Base-by-base conservation (phyloP, 2,888 invertebrate genomes). In the Mythimna vitellina region DNA sequence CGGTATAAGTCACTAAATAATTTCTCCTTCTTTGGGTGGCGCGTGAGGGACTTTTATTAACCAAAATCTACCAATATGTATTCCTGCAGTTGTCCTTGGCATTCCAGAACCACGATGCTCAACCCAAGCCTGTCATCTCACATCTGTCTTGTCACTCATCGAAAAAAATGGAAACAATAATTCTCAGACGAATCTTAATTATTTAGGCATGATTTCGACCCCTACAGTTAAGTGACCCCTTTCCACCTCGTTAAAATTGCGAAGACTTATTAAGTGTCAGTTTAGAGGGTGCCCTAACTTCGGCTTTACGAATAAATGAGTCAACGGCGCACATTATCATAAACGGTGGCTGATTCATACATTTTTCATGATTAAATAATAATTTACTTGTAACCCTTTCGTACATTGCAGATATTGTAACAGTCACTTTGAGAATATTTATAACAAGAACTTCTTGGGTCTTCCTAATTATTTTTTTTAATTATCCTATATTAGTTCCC, bases 181-280 rank as follows among this genome's bases (percentile, higher is more conserved):
- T 65, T 70, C 65, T 81, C 51, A n/a, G 12, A 56, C 54, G 53
- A 65, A 75, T 68, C 64, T 83, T 81, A 78, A 84, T 84, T 82
- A 82, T 86, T 83, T 79, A 76, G 71, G 77, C 71, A 86, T 84
- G 70, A 86, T 67, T 82, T 83, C 73, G 61, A 72, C 72, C 81
- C 83, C 65, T 49, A 25, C 75, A 74, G 78, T 77, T 69, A 79
- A 85, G 68, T 70, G 64, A 83, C 74, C 86, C 85, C 73, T 83
- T 73, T 68, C 51, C 70, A 63, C 74, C 84, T 85, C 82, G 82
- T 85, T 86, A 85, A 86, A 80, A 84, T 86, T 86, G 84, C 73
- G 82, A 85, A 84, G 86, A 84, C 84, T 84, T 84, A 86, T 84
- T 84, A 86, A 85, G 76, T 77, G 75, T 81, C 75, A 82, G 86